phyloP scores from a whole-genome alignment of 2,113 vertebrate species.

The Gulo gulo region DNA sequence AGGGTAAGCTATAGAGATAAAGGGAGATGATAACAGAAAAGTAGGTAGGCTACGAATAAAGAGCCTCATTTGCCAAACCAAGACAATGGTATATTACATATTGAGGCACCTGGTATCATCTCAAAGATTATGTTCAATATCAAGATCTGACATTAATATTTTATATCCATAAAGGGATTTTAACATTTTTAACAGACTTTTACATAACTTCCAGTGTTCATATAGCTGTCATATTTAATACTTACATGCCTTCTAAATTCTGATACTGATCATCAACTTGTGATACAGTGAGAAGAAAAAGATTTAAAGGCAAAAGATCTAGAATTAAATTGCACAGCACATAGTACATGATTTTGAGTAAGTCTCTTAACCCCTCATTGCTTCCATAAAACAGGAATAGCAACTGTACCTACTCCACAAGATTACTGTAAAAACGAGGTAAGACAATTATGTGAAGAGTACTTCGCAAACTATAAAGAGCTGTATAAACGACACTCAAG shows the following conservation, averaged over 20 bases:
- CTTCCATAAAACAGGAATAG: conserved; percentile 22
- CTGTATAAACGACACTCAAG: neutral
- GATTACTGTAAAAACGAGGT: neutral
- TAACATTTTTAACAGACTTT: neutral
- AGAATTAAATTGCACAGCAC: neutral
- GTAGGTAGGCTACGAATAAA: neutral
- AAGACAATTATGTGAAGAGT: neutral
- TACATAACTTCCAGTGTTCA: conserved; percentile 17
- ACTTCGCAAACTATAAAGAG: neutral
- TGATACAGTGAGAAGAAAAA: conserved; percentile 5
- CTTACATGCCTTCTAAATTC: conserved; percentile 22
- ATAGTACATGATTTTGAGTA: conserved; percentile 11
- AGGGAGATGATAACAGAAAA: neutral
- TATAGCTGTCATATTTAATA: neutral
- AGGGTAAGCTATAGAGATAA: neutral
- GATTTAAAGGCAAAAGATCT: conserved; percentile 42
- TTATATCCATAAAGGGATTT: neutral
- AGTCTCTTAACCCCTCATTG: neutral
- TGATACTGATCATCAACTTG: neutral
- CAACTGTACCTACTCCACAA: neutral
- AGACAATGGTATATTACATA: neutral
- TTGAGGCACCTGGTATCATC: neutral
- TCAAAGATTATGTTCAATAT: neutral
- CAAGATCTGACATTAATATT: conserved; percentile 33
- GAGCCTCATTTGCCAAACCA: neutral